These are phyloP conservation scores for Panonychus citri DNA, from an alignment of 1,140 invertebrate species.

Conservation along the genomic window DNA sequence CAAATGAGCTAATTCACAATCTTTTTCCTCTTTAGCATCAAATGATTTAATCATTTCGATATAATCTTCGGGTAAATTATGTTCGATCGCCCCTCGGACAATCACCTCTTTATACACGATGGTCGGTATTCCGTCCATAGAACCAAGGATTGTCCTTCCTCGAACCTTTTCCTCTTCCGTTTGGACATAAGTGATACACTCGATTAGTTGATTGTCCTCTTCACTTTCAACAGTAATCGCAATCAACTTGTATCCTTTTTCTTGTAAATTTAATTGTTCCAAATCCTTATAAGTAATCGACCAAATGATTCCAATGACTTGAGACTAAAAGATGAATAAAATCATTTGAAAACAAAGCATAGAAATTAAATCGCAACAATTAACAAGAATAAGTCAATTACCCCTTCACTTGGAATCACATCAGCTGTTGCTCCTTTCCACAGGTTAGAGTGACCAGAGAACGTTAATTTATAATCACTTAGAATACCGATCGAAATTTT, in stretches of 20 bases:
- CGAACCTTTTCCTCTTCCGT: neutral
- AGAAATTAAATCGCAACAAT: neutral
- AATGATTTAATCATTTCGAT: neutral
- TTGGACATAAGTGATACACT: neutral
- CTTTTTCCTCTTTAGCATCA: neutral
- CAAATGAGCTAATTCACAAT: neutral
- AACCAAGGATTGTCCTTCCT: neutral
- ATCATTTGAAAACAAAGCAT: neutral
- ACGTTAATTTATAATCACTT: conserved; percentile 2
- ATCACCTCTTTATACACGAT: neutral
- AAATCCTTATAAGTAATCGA: conserved; percentile 1
- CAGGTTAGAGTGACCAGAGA: conserved; percentile 2
- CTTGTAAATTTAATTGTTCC: conserved; percentile 6
- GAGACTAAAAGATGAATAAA: neutral
- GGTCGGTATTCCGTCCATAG: neutral
- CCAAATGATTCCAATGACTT: conserved; percentile 4
- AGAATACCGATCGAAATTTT: conserved; percentile 1
- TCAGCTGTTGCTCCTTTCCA: conserved; percentile 9
- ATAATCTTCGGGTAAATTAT: neutral
- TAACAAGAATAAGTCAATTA: neutral
- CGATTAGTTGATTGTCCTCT: neutral
- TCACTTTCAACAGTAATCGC: neutral
- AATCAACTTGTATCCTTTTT: conserved; percentile 4
- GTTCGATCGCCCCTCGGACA: neutral
- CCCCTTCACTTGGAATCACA: conserved; percentile 3